Evolutionary conservation across 2,797 vertebrate genomes (phyloP).

Genomic region (Lutjanus argentimaculatus): DNA sequence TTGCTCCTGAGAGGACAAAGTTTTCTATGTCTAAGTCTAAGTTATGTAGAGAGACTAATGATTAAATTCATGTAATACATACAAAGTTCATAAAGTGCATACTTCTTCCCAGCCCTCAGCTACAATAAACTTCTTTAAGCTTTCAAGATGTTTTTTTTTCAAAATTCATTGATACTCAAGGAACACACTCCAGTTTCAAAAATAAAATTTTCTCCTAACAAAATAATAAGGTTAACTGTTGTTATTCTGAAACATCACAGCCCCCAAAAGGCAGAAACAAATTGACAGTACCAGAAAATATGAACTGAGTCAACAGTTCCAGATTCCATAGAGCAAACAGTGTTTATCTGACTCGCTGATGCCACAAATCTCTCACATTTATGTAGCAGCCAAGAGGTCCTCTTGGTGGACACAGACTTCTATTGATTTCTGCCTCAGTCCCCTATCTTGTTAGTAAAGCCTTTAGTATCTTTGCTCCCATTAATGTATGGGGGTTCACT

Average conservation of each 20-base stretch:
- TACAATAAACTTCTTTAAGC: neutral
- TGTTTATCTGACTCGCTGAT: conserved; percentile 20
- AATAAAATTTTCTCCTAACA: neutral
- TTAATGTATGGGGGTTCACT: conserved; percentile 4
- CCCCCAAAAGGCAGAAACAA: neutral
- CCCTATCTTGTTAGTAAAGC: conserved; percentile 30
- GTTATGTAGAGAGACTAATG: neutral
- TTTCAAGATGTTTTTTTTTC: neutral
- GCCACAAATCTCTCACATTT: conserved; percentile 10
- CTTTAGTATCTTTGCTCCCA: conserved; percentile 14
- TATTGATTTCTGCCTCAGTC: conserved; percentile 39
- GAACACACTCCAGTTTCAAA: neutral
- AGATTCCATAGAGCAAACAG: neutral
- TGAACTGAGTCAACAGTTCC: neutral
- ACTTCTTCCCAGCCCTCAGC: neutral
- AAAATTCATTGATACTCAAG: neutral
- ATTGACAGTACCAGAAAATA: neutral
- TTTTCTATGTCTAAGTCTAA: too few relatives aligned
- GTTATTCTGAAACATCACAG: neutral
- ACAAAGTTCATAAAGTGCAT: neutral
- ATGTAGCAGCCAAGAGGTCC: neutral
- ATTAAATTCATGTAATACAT: neutral
- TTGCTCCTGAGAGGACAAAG: too few relatives aligned
- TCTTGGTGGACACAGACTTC: conserved; percentile 15
- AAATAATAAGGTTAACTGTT: neutral